phyloP scores from a whole-genome alignment of 2,797 vertebrate genomes.

The Trachops cirrhosus region DNA sequence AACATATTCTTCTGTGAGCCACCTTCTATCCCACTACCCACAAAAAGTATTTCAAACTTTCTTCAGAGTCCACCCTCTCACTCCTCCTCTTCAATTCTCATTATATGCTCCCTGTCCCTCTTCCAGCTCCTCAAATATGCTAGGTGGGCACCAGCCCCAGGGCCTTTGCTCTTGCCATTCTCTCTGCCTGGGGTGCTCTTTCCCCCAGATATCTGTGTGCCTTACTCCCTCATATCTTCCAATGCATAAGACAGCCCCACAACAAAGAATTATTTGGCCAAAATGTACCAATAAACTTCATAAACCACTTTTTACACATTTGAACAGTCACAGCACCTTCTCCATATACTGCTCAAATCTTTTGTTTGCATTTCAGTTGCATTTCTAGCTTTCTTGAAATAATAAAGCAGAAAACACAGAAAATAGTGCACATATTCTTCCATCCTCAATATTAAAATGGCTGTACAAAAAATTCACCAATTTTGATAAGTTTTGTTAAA shows the following conservation, averaged over 20 bases:
- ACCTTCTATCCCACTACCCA: not conserved
- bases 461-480: not conserved
- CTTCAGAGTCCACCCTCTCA: not conserved
- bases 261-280: not conserved
- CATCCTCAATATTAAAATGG: not conserved
- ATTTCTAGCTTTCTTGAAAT: not conserved
- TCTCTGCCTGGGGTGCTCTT: not conserved
- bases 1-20: not conserved
- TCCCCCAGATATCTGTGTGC: not conserved
- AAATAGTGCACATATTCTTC: not conserved
- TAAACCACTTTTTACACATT: not conserved
- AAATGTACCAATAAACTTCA: not conserved
- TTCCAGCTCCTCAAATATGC: not conserved
- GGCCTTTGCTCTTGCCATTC: not conserved
- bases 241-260: not conserved
- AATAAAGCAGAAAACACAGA: not conserved
- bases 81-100: not conserved
- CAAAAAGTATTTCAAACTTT: not conserved
- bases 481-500: not conserved
- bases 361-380: not conserved
- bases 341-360: not conserved
- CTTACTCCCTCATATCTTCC: not conserved
- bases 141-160: not conserved
- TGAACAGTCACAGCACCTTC: not conserved
- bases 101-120: not conserved